Evolutionary conservation across 2,888 invertebrate genomes (phyloP).

Genomic region (Callyntrura sp.): DNA sequence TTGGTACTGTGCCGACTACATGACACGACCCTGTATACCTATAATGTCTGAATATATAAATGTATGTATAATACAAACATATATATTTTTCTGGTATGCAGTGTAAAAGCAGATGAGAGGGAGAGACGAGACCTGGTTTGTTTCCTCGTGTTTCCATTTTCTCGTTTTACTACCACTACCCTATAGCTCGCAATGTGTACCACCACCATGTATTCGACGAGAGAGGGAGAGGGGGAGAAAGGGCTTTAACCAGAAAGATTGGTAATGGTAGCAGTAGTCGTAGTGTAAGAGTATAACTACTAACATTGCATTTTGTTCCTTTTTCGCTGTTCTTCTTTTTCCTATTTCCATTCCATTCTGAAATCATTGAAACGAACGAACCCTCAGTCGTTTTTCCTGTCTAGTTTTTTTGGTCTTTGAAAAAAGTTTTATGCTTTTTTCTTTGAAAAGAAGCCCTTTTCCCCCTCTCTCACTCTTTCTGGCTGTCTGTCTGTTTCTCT

Average conservation of each 20-base stretch:
- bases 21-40: background rate
- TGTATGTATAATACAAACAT: too few species aligned
- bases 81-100: background rate
- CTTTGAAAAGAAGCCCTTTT: too few species aligned
- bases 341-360: background rate
- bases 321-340: background rate
- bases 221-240: background rate
- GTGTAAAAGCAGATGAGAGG: background rate
- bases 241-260: background rate
- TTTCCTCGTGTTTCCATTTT: constrained; percentile 42
- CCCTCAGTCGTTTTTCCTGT: too few species aligned
- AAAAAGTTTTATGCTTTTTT: too few species aligned
- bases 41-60: background rate
- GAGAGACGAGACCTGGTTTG: constrained; percentile 5
- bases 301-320: background rate
- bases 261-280: background rate
- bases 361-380: background rate
- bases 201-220: background rate
- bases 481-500: too few species aligned
- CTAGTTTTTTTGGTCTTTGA: too few species aligned
- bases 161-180: constrained; percentile 14
- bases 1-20: background rate
- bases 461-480: too few species aligned
- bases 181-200: background rate
- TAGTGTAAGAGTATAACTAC: background rate